Evolutionary conservation across 2,888 invertebrate species (phyloP).

Genomic region (Arenicola marina): DNA sequence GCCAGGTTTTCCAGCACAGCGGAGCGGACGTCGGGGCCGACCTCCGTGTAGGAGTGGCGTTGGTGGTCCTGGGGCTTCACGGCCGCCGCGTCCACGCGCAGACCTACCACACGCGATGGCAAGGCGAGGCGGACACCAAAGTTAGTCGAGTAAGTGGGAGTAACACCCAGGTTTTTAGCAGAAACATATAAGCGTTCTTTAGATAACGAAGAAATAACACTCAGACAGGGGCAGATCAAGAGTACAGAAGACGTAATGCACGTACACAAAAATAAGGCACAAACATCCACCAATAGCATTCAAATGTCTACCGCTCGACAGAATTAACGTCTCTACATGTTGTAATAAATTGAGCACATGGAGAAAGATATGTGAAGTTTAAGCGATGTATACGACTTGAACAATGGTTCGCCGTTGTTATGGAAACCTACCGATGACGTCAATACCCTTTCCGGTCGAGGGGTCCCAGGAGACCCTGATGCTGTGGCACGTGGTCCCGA

Average conservation of each 20-base stretch:
- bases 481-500: conserved; percentile 56
- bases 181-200: neutral
- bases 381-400: too few relatives aligned
- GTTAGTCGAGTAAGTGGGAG: too few relatives aligned
- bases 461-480: conserved; percentile 59
- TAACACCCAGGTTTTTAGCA: too few relatives aligned
- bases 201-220: neutral
- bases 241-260: too few relatives aligned
- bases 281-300: too few relatives aligned
- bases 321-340: too few relatives aligned
- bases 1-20: conserved; percentile 48
- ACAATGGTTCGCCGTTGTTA: too few relatives aligned
- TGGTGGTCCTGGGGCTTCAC: conserved; percentile 32
- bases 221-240: too few relatives aligned
- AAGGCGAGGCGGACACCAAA: neutral
- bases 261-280: too few relatives aligned
- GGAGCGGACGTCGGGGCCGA: conserved; percentile 50
- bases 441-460: conserved; percentile 55
- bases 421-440: conserved; percentile 50
- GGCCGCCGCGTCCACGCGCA: conserved; percentile 57
- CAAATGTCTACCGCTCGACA: too few relatives aligned
- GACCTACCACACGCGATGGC: conserved; percentile 44
- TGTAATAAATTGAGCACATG: too few relatives aligned
- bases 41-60: conserved; percentile 40
- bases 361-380: too few relatives aligned